Evolutionary conservation across 2,113 vertebrate species (phyloP), one percentile per base, ranked within the genome.

Genomic region (Mohoua ochrocephala): DNA sequence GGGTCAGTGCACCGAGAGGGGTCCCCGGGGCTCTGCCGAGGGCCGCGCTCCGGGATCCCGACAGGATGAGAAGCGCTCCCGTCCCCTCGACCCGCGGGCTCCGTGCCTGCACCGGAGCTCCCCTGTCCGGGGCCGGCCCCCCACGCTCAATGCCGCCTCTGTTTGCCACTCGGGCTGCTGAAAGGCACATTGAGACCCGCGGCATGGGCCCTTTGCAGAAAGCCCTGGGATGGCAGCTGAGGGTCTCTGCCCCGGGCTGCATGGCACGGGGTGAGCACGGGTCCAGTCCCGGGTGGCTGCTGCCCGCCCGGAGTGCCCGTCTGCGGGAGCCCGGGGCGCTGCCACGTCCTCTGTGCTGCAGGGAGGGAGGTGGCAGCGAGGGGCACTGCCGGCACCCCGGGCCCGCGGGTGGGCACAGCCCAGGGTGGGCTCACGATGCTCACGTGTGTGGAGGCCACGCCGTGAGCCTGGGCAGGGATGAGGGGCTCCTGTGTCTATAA

Each of bases 401-500:
- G 19, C 26, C 28, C 6, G 15, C 1, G 1, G 59, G 30, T 60
- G 68, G 63, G 82, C 73, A 47, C 57, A 49, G 33, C 28, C 15
- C 1, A 1, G 47, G 27, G n/a, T 14, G 68, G 54, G 85, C 52
- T 56, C 31, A 20, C 2, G 15, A 19, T 23, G 19, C 27, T 35
- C 41, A 2, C 2, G 1, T 2, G 1, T 0, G 30, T 63, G 0
- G 10, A 27, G 50, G 31, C 20, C 52, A 39, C 1, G 2, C 35
- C 6, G 35, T 12, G 59, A 11, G 24, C 2, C 0, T 5, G 59
- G 59, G 53, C 53, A 22, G 52, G 35, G 28, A 2, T 45, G 56
- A n/a, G 47, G 6, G 15, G 10, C 33, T 75, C 37, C 15, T 6
- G 23, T 7, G 5, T 14, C 4, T 17, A 6, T 26, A 18, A 16